Evolutionary conservation across 37 sponge, comb jelly and placozoan genomes (phyloP), one percentile per base, ranked within the genome.

Genomic region (Chondrilla cf. caribensis): DNA sequence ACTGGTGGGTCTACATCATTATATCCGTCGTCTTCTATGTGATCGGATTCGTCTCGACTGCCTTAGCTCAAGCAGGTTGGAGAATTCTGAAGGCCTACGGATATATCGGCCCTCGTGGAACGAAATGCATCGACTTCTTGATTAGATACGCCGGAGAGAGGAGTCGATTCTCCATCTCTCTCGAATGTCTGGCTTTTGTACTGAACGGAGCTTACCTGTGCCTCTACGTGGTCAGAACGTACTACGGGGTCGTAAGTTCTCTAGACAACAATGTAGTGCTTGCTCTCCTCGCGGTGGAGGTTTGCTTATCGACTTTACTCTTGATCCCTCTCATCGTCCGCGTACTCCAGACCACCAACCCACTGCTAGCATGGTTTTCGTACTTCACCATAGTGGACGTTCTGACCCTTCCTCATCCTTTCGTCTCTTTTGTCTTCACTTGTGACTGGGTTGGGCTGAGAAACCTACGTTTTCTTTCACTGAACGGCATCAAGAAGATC

Each of bases 391-490:
- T 90, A 0, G 84, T 90, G 24, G 95, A 94, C 82, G 58, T 88
- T 11, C 78, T 90, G 26, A 94, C 95, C 25, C 47, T 94, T 15
- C 89, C 89, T 0, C 83, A 84, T 32, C 81, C 84, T 37, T 83
- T 88, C 51, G 51, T 94, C 7, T 83, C 89, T 4, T 22, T 88
- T 9, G 43, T 67, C 15, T 44, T 86, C n/a, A 82, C 81, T 2
- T 41, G 78, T 31, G 89, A 90, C 66, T 94, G 95, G 95, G 55
- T 90, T 39, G 95, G 87, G 0, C 25, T 90, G 54, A 75, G 91
- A 19, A 62, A 78, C 38, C 64, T 90, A 40, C 59, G 95, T 0
- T 86, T 94, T 43, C 22, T 94, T 31, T 83, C 72, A 78, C 64
- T 94, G 22, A 88, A 73, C 47, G 83, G 83, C 11, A 31, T 86